A percentile compares a stretch with the other conserved stretches of the same genome.
Evolutionary conservation across 1,140 invertebrate species (phyloP).

Genomic region (Cydia fagiglandana): DNA sequence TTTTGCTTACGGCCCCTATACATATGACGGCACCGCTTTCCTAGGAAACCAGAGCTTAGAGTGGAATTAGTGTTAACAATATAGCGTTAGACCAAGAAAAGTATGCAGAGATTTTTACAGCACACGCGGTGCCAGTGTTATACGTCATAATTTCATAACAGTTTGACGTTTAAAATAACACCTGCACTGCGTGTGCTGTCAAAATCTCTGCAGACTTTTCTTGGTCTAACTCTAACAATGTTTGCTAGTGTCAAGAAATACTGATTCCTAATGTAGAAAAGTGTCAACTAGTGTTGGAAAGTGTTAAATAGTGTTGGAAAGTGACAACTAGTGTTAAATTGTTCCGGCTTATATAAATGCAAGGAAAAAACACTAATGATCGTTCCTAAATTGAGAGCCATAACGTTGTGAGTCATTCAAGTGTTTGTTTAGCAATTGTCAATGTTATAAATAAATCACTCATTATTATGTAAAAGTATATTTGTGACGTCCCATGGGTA

Average conservation of each 20-base stretch:
- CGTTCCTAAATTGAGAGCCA: constrained; percentile 15
- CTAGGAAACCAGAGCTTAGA: too few species aligned
- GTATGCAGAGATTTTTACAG: too few species aligned
- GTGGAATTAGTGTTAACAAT: too few species aligned
- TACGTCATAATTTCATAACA: too few species aligned
- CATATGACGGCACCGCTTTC: too few species aligned
- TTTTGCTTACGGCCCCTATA: too few species aligned
- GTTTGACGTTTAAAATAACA: too few species aligned
- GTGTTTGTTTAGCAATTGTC: neutral
- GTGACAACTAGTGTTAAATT: neutral
- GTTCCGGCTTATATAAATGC: neutral
- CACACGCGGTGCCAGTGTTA: too few species aligned
- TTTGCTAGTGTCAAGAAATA: neutral
- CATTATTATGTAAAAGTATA: neutral
- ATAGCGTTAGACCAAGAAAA: too few species aligned
- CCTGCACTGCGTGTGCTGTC: too few species aligned
- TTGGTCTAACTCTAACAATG: too few species aligned
- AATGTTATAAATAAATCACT: neutral
- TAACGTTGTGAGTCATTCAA: neutral
- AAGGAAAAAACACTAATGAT: neutral
- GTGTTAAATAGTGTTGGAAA: neutral
- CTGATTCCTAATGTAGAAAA: neutral
- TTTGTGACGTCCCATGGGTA: neutral
- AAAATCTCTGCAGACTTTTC: too few species aligned
- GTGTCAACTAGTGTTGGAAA: constrained; percentile 1